Base-by-base conservation (phyloP, 1,140 invertebrate genomes). In the Neodiprion virginianus region DNA sequence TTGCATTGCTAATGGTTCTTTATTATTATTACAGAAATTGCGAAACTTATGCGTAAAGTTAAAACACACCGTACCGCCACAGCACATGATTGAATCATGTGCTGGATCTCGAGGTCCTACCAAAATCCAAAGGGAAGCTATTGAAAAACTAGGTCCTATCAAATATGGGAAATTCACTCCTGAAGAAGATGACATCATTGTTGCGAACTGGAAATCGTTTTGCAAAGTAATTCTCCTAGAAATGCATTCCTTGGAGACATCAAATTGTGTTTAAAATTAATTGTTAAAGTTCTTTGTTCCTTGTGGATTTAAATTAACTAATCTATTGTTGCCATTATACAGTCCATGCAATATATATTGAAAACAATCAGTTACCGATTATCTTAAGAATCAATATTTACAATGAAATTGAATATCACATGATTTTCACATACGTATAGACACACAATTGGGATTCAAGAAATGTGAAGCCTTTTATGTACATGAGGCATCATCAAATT, bases 171-270 rank as follows among this genome's bases (percentile, higher is more conserved):
- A 5, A 12, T 86, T 76, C 77, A 74, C 81, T 7, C 1, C 49
- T 14, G n/a, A 12, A 1, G 87, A 88, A 77, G 84, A 88, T 76
- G 48, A 79, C 65, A 82, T 78, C 48, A 84, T 88, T 7, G 78
- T 17, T 47, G 61, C 75, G n/a, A 88, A 88, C 71, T 88, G 87
- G 87, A 69, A 78, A 28, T 28, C n/a, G 8, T 88, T 88, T 80
- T 88, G 87, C 72, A 8, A 86, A 28, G 87, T 85, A 80, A 71
- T 71, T 49, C 2, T 71, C 17, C 0, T 73, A 69, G n/a, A 65
- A 69, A 28, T 71, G 21, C 40, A 66, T 73, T 65, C 48, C 53
- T 74, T 76, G 28, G 53, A 0, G 53, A 8, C n/a, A 11, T 11
- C 1, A 61, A 61, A 61, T 61, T 47, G 48, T 68, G 65, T 14